These are phyloP conservation scores for Globia sparganii DNA, from an alignment of 2,888 invertebrate genomes.

Conservation along the genomic window DNA sequence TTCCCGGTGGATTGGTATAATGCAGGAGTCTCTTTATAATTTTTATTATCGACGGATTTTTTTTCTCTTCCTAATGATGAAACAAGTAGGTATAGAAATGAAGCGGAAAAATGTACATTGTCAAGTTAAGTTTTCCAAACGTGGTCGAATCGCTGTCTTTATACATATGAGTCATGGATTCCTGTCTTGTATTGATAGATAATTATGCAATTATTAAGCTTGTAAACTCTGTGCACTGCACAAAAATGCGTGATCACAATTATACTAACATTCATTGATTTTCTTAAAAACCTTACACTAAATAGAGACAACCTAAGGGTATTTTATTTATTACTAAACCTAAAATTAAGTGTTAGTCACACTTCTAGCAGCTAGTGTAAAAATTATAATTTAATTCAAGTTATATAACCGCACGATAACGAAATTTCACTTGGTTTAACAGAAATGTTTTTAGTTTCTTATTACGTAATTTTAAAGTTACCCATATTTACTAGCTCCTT, in stretches of 20 bases:
- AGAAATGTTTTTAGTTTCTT: conserved; percentile 36
- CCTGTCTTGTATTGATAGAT: conserved; percentile 30
- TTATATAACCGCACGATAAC: conserved; percentile 54
- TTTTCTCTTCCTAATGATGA: background rate
- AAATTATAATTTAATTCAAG: conserved; percentile 42
- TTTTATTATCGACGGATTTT: background rate
- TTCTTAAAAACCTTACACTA: background rate
- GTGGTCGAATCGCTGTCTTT: conserved; percentile 16
- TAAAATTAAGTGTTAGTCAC: conserved; percentile 22
- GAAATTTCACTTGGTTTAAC: conserved; percentile 51
- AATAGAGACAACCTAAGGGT: background rate
- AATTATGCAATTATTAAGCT: conserved; percentile 27
- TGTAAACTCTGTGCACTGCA: conserved; percentile 11
- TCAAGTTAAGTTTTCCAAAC: conserved; percentile 49
- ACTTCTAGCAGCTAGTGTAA: conserved; percentile 26
- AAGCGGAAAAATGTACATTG: conserved; percentile 35
- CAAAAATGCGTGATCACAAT: conserved; percentile 16
- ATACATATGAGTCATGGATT: conserved; percentile 53
- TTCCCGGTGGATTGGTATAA: background rate
- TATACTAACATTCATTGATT: background rate
- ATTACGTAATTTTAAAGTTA: conserved; percentile 41
- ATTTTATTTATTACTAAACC: background rate
- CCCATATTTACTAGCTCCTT: conserved; percentile 11
- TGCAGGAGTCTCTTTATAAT: background rate
- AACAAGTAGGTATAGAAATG: background rate